Evolutionary conservation across 2,113 vertebrate genomes (phyloP).

Genomic region (Hypomesus transpacificus): DNA sequence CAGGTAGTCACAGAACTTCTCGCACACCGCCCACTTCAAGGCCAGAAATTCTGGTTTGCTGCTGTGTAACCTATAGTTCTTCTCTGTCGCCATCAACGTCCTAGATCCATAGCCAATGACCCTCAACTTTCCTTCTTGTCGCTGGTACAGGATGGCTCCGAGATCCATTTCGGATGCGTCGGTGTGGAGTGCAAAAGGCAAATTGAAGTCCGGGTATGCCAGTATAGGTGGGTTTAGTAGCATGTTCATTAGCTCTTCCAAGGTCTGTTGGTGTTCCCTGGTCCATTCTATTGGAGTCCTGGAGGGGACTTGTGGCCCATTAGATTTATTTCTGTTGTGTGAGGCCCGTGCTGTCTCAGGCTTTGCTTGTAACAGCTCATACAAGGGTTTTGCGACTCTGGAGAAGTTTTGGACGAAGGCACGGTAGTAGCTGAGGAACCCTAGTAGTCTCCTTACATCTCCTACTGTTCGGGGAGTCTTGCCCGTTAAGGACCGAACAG

Average conservation of each 20-base stretch:
- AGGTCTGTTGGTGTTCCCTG: background rate
- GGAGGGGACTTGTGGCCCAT: background rate
- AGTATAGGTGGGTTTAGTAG: background rate
- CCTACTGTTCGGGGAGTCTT: constrained; percentile 3
- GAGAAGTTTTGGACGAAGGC: constrained; percentile 9
- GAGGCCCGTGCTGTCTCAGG: background rate
- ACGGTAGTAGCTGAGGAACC: constrained; percentile 9
- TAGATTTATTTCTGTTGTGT: background rate
- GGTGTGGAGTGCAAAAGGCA: background rate
- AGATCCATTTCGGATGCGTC: background rate
- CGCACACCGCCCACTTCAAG: background rate
- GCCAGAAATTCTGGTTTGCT: background rate
- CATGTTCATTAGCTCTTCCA: background rate
- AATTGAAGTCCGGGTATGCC: background rate
- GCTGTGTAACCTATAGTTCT: background rate
- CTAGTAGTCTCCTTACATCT: background rate
- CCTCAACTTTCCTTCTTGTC: background rate
- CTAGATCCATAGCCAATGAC: background rate
- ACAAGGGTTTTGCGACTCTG: constrained; percentile 4
- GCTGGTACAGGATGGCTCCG: background rate
- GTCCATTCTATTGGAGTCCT: background rate
- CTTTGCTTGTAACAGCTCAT: constrained; percentile 7
- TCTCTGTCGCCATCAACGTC: background rate
- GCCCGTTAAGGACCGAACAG: background rate
- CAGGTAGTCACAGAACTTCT: background rate